These are phyloP conservation scores for Pseudoips prasinana DNA, from an alignment of 2,888 invertebrate species.

Conservation along the genomic window DNA sequence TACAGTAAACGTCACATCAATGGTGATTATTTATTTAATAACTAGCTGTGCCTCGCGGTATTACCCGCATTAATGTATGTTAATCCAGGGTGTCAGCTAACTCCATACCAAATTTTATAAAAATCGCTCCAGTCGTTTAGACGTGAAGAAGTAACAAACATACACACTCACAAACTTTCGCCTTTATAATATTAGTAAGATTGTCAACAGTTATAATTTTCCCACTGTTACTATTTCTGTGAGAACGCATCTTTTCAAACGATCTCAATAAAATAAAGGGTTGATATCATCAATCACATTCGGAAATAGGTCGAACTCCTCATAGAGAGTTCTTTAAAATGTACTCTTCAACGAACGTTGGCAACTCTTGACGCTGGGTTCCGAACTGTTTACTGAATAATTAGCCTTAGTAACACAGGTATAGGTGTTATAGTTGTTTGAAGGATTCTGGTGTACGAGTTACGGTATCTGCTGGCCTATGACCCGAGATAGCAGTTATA, in stretches of 20 bases:
- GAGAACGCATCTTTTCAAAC: constrained; percentile 25
- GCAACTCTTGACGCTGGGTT: constrained; percentile 23
- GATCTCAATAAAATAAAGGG: constrained; percentile 42
- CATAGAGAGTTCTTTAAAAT: constrained; percentile 48
- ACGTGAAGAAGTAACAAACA: no score
- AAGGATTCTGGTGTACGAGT: constrained; percentile 32
- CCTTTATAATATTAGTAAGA: no score
- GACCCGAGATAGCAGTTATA: constrained; percentile 61
- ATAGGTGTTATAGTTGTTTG: constrained; percentile 40
- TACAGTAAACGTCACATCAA: no score
- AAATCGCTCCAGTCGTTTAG: no score
- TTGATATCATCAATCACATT: constrained; percentile 59
- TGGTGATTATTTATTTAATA: no score
- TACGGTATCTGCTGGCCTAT: constrained; percentile 70
- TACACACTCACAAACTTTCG: no score
- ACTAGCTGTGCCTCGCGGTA: no score
- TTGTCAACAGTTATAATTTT: no score
- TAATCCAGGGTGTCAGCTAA: no score
- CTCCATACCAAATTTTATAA: no score
- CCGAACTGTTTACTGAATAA: constrained; percentile 33
- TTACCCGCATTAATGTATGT: no score
- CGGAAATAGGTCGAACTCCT: constrained; percentile 55
- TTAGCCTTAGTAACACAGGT: constrained; percentile 39
- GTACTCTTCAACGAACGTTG: constrained; percentile 40
- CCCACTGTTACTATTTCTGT: no score